These are phyloP conservation scores for Xylocopa sonorina DNA, from an alignment of 1,140 invertebrate genomes.

Conservation along the genomic window DNA sequence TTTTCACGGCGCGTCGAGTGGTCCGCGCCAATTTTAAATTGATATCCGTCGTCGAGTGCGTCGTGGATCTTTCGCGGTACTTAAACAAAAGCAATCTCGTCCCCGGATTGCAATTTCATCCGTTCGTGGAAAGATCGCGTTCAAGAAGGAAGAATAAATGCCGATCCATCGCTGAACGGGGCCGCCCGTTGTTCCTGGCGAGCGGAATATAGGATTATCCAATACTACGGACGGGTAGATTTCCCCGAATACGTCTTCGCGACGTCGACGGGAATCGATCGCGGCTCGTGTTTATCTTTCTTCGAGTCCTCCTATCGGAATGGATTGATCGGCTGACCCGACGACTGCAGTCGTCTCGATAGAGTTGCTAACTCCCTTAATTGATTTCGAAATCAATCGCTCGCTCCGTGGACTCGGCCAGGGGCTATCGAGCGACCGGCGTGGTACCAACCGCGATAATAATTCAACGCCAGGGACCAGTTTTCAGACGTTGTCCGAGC, in stretches of 20 bases:
- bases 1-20: background rate
- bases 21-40: background rate
- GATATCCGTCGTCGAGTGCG: background rate
- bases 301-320: background rate
- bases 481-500: background rate
- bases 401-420: no score
- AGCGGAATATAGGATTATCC: background rate
- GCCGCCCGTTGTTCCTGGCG: no score
- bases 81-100: background rate
- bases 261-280: background rate
- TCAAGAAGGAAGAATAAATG: no score
- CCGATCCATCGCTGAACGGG: no score
- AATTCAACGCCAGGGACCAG: background rate
- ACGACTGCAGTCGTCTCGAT: constrained; percentile 6
- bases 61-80: background rate
- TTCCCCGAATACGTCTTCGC: background rate
- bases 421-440: no score
- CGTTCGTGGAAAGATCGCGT: no score
- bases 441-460: no score
- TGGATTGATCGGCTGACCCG: constrained; percentile 4
- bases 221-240: background rate
- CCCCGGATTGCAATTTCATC: background rate
- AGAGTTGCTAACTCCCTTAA: constrained; percentile 19
- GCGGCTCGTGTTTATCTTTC: constrained; percentile 23
- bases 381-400: constrained; percentile 34